Percentiles rank a stretch among this genome's conserved stretches.
Evolutionary conservation across 2,797 vertebrate genomes (phyloP).

Genomic region (Rhyacichthys aspro): DNA sequence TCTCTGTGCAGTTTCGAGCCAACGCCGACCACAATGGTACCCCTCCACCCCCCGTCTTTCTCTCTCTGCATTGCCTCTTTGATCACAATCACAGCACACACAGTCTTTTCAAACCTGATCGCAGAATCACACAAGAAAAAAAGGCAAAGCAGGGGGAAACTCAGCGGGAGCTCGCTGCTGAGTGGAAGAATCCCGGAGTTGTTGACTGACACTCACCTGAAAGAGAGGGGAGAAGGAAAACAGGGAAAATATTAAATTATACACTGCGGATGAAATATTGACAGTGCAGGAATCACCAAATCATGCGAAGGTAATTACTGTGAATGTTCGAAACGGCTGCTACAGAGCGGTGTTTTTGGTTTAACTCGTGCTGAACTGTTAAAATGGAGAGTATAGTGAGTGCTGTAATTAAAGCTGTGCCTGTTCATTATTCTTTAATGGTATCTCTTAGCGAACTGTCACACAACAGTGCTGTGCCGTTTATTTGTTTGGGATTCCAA

Average conservation of each 20-base stretch:
- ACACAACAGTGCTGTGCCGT: too few species aligned
- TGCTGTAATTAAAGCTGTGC: too few species aligned
- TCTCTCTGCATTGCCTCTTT: conserved; percentile 31
- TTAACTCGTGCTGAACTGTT: background rate
- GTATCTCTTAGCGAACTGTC: too few species aligned
- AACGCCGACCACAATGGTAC: too few species aligned
- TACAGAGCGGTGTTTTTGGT: background rate
- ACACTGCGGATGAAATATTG: conserved; percentile 47
- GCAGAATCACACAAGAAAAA: conserved; percentile 52
- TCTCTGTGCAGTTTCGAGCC: too few species aligned
- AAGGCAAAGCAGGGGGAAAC: conserved; percentile 36
- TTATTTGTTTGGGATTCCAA: too few species aligned
- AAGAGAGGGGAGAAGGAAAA: conserved; percentile 36
- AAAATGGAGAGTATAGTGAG: too few species aligned
- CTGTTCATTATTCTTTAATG: too few species aligned
- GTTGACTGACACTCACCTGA: conserved; percentile 82
- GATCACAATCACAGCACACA: conserved; percentile 58
- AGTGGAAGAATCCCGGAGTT: conserved; percentile 62
- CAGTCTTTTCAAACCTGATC: conserved; percentile 69
- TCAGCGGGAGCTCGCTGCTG: conserved; percentile 19
- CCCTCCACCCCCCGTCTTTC: too few species aligned
- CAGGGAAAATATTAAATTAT: conserved; percentile 52
- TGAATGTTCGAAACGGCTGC: conserved; percentile 49
- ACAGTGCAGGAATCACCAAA: conserved; percentile 40
- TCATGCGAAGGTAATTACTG: conserved; percentile 58